phyloP scores from a whole-genome alignment of 2,113 vertebrate genomes.

The Oostethus manadensis region DNA sequence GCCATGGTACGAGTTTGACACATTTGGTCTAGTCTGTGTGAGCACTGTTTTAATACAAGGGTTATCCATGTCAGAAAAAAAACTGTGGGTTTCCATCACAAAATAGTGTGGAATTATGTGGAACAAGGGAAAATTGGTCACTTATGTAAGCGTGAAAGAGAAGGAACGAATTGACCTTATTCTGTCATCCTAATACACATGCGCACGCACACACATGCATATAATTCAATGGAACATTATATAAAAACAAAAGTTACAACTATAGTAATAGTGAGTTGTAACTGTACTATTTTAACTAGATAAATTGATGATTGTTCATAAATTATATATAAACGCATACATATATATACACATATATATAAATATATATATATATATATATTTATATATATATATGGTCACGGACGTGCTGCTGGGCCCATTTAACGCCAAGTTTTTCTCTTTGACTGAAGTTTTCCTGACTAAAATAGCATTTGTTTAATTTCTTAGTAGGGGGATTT shows the following conservation, averaged over 20 bases:
- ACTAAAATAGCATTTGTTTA: constrained; percentile 1
- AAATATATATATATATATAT: too few species aligned
- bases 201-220: neutral
- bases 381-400: too few species aligned
- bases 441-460: neutral
- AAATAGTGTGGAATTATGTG: neutral
- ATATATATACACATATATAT: too few species aligned
- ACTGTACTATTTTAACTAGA: too few species aligned
- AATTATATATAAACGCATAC: too few species aligned
- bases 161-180: constrained; percentile 54
- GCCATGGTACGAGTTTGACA: too few species aligned
- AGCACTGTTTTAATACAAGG: neutral
- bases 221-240: constrained; percentile 10
- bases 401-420: neutral
- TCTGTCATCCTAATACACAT: constrained; percentile 12
- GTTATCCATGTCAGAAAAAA: neutral
- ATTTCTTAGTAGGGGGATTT: neutral
- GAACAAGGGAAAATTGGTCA: constrained; percentile 27
- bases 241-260: too few species aligned
- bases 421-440: too few species aligned
- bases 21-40: neutral
- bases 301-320: too few species aligned
- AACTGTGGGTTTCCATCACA: constrained; percentile 13
- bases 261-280: too few species aligned
- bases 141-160: constrained; percentile 45